These are phyloP conservation scores for Batillaria attramentaria DNA, from an alignment of 1,140 invertebrate genomes.

Conservation along the genomic window DNA sequence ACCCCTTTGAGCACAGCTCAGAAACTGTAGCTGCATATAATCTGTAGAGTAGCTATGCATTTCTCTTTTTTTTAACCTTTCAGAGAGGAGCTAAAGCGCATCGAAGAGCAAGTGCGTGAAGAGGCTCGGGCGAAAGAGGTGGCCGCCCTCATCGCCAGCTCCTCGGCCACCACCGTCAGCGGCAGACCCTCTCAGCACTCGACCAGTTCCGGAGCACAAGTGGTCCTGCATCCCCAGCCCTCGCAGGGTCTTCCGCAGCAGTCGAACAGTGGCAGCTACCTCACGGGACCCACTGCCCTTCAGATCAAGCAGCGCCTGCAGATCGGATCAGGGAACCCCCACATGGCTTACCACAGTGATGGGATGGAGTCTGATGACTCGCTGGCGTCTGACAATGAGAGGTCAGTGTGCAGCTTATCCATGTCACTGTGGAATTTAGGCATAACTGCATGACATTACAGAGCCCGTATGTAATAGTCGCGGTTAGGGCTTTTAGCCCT, in stretches of 20 bases:
- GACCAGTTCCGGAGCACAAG: background rate
- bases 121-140: slow-evolving; percentile 5
- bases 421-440: background rate
- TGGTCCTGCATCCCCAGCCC: background rate
- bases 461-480: no score
- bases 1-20: background rate
- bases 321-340: background rate
- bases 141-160: background rate
- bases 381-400: slow-evolving; percentile 31
- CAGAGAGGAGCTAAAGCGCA: slow-evolving; percentile 34
- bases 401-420: slow-evolving; percentile 6
- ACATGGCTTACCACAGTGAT: background rate
- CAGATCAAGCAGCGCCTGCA: slow-evolving; percentile 41
- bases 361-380: slow-evolving; percentile 34
- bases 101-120: slow-evolving; percentile 35
- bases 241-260: slow-evolving; percentile 10
- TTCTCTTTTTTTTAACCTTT: background rate
- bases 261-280: background rate
- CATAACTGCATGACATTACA: slow-evolving; percentile 5
- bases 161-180: background rate
- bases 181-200: background rate
- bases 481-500: no score
- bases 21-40: no score
- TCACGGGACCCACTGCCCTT: slow-evolving; percentile 18
- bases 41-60: background rate